A percentile compares a stretch with the other conserved stretches of the same genome.
Conservation (phyloP, 2,888 invertebrate genomes). For the Macroteleia sp. region DNA sequence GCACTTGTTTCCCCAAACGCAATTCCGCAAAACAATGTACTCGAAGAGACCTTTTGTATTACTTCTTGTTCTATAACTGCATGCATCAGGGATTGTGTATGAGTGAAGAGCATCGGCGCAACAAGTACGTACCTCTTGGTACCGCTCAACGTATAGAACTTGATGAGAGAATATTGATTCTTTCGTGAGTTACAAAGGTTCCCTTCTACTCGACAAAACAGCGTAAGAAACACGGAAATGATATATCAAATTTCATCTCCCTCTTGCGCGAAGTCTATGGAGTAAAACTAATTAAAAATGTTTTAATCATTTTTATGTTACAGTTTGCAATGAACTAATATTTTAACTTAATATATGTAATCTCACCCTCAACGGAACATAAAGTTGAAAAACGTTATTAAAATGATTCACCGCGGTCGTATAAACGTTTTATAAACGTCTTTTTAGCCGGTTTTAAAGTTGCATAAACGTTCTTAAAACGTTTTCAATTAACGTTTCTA, state of each 20-base stretch:
- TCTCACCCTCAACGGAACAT: too few relatives aligned
- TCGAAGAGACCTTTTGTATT: slow-evolving; percentile 23
- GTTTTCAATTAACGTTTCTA: too few relatives aligned
- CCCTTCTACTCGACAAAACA: not conserved
- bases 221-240: not conserved
- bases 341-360: too few relatives aligned
- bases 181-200: slow-evolving; percentile 33
- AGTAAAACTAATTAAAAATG: too few relatives aligned
- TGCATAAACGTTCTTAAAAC: too few relatives aligned
- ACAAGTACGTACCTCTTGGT: slow-evolving; percentile 41
- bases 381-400: too few relatives aligned
- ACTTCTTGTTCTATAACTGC: slow-evolving; percentile 23
- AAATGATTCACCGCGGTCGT: too few relatives aligned
- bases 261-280: too few relatives aligned
- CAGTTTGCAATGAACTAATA: too few relatives aligned
- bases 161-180: slow-evolving; percentile 52
- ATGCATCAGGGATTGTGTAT: slow-evolving; percentile 33
- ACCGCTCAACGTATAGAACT: not conserved
- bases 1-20: slow-evolving; percentile 23
- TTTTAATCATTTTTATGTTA: too few relatives aligned
- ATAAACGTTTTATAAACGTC: too few relatives aligned
- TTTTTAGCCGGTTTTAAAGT: too few relatives aligned
- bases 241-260: slow-evolving; percentile 1
- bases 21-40: slow-evolving; percentile 35
- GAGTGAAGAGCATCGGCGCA: slow-evolving; percentile 40